phyloP scores from a whole-genome alignment of 2,113 vertebrate species.

The Saccopteryx leptura region DNA sequence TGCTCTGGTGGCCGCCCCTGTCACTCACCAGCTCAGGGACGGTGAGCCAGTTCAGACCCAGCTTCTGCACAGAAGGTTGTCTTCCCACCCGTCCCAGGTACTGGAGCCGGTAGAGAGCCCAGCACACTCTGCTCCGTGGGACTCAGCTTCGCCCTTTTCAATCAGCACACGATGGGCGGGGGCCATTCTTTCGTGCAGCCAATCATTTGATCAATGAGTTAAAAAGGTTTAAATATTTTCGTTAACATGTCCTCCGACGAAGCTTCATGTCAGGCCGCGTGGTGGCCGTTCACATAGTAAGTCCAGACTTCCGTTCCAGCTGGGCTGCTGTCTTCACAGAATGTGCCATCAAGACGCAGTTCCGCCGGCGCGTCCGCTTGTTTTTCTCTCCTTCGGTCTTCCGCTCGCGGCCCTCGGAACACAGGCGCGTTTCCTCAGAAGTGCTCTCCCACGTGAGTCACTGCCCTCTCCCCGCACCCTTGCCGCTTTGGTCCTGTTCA shows the following conservation, averaged over 20 bases:
- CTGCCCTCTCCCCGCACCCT: not conserved
- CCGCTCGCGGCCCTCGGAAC: not conserved
- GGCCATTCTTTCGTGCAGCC: not conserved
- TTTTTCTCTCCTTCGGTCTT: not conserved
- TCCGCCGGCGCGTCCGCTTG: not conserved
- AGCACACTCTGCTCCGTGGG: not conserved
- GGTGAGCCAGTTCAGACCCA: not conserved
- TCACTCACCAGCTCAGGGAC: not conserved
- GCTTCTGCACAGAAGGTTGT: not conserved
- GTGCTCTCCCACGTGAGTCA: not conserved
- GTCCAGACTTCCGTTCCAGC: not conserved
- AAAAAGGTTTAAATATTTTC: slow-evolving; percentile 25
- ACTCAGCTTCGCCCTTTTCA: not conserved
- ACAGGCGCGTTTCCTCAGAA: not conserved
- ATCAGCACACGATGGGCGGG: not conserved
- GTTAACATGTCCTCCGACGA: not conserved
- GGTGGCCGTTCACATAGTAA: not conserved
- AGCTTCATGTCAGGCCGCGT: not conserved
- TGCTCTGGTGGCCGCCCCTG: not conserved
- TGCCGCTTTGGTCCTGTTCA: not conserved
- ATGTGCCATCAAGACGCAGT: not conserved
- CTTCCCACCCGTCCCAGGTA: not conserved
- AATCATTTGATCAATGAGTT: not conserved
- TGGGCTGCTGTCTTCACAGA: not conserved
- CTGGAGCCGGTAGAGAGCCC: not conserved